These are phyloP conservation scores for Drosophila longiperda DNA, from an alignment of 2,888 invertebrate genomes.

Conservation along the genomic window DNA sequence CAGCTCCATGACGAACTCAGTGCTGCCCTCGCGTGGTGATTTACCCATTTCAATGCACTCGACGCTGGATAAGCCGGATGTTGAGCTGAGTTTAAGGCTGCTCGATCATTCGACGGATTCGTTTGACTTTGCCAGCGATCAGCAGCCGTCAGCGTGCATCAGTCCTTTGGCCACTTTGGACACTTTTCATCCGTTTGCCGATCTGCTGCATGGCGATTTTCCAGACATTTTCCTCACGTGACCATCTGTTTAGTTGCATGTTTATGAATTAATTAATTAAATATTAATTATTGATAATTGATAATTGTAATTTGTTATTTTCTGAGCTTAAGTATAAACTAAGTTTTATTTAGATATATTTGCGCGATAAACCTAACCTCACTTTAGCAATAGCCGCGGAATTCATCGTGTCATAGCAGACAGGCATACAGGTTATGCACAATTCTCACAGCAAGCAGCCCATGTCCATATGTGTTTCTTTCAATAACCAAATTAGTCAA, in stretches of 20 bases:
- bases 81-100: slow-evolving; percentile 82
- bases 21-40: slow-evolving; percentile 57
- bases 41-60: slow-evolving; percentile 59
- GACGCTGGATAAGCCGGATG: slow-evolving; percentile 76
- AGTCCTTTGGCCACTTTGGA: slow-evolving; percentile 82
- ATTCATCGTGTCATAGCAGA: slow-evolving; percentile 76
- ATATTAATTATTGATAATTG: slow-evolving; percentile 19
- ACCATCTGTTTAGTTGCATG: slow-evolving; percentile 49
- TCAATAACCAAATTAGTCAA: slow-evolving; percentile 52
- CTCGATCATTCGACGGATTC: slow-evolving; percentile 83
- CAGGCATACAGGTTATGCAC: slow-evolving; percentile 36
- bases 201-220: slow-evolving; percentile 82
- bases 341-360: slow-evolving; percentile 25
- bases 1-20: slow-evolving; percentile 26
- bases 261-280: slow-evolving; percentile 35
- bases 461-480: slow-evolving; percentile 40
- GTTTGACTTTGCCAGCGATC: slow-evolving; percentile 80
- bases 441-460: slow-evolving; percentile 42
- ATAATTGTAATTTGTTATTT: slow-evolving; percentile 42
- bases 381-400: slow-evolving; percentile 62
- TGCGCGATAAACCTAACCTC: slow-evolving; percentile 58
- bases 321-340: slow-evolving; percentile 60
- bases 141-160: slow-evolving; percentile 81
- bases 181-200: slow-evolving; percentile 82
- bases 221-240: slow-evolving; percentile 84